Conservation (phyloP, 2,888 invertebrate species). For the Scaptomyza tumidula region DNA sequence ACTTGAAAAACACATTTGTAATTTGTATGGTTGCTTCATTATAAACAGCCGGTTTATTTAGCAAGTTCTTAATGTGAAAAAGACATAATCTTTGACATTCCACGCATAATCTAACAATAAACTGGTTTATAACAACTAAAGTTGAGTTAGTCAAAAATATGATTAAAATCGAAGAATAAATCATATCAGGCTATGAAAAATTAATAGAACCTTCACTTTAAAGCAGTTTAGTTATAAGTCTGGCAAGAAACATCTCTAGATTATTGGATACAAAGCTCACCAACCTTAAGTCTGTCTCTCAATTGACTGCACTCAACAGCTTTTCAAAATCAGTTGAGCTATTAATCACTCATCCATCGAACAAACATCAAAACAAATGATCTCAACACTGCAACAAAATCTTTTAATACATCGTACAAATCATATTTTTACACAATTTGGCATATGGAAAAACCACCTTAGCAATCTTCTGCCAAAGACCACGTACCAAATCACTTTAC, state of each 20-base stretch:
- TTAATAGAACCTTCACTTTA: background rate
- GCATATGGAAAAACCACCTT: constrained; percentile 12
- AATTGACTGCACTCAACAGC: background rate
- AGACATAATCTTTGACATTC: constrained; percentile 1
- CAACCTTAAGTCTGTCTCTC: background rate
- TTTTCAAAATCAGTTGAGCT: background rate
- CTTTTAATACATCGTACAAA: constrained; percentile 48
- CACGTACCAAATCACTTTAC: constrained; percentile 78
- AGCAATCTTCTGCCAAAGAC: constrained; percentile 16
- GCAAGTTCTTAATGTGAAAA: constrained; percentile 14
- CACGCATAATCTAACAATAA: constrained; percentile 47
- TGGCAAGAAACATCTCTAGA: background rate
- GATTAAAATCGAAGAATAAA: constrained; percentile 14
- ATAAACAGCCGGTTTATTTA: constrained; percentile 34
- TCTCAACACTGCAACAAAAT: constrained; percentile 23
- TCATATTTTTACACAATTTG: constrained; percentile 65
- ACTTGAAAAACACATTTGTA: constrained; percentile 45
- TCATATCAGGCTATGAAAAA: constrained; percentile 3
- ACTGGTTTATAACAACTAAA: constrained; percentile 37
- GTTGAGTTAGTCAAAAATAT: too few species aligned
- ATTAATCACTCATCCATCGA: constrained; percentile 33
- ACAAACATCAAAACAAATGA: constrained; percentile 30
- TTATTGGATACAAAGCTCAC: background rate
- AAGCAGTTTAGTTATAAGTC: background rate
- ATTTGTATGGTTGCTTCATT: constrained; percentile 23